Evolutionary conservation across 2,797 vertebrate genomes (phyloP), one percentile per base, ranked within the genome.

Genomic region (Austrolebias charrua): DNA sequence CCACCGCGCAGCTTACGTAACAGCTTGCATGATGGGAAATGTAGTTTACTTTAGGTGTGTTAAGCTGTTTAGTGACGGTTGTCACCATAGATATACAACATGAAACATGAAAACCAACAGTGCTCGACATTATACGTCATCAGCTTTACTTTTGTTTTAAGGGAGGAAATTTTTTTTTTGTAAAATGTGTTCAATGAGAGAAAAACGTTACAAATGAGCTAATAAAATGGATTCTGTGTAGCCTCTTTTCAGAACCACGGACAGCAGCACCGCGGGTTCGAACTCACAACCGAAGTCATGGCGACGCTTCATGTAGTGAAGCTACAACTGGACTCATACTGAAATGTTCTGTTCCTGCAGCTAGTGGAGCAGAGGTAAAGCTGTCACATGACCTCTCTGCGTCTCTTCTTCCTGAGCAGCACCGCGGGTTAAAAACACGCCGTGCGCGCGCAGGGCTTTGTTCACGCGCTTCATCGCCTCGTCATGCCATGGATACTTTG

Each of bases 401-500:
- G 46, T 64, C 61, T 63, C 71, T 66, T n/a, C n/a, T n/a, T 60
- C 63, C 76, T 53, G 62, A 66, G 71, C 53, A 55, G 58, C 56
- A n/a, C n/a, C 43, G 19, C 43, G 78, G 90, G 89, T 89, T n/a
- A n/a, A n/a, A 88, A 91, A 91, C 90, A 90, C 76, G 60, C 73
- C 68, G 77, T 69, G 57, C 60, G 77, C 70, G 57, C 60, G 13
- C 80, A 46, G 77, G 77, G 86, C 86, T 90, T 91, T 90, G 88
- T 91, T 61, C 74, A 51, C 50, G 42, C 57, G 14, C 72, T 60
- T 52, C 50, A 15, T 18, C 47, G 10, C 54, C 78, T 71, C 75
- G 92, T 88, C 91, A 92, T 81, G 87, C 83, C 8, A 86, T 91
- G 42, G 76, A 85, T 85, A 88, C 85, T 88, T 83, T 94, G 76